Percentiles rank a stretch among this genome's conserved stretches.
phyloP scores from a whole-genome alignment of 2,113 vertebrate species.

The Anas platyrhynchos region DNA sequence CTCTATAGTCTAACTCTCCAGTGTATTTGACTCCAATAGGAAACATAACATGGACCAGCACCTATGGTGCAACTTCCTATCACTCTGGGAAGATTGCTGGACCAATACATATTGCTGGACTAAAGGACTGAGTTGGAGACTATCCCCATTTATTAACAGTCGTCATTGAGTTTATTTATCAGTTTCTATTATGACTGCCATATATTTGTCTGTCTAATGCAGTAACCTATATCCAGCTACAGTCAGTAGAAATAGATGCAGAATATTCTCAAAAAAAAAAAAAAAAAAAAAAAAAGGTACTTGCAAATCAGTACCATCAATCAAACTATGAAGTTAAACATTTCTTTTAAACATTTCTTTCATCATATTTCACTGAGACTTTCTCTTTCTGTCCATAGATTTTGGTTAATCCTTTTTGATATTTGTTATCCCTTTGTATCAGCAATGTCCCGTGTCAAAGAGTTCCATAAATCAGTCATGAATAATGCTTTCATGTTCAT shows the following conservation, averaged over 20 bases:
- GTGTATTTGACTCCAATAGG: background rate
- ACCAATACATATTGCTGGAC: background rate
- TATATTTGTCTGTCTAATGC: background rate
- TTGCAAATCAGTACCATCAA: background rate
- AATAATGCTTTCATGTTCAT: background rate
- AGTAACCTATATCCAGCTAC: background rate
- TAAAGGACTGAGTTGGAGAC: accelerated
- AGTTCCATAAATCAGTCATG: background rate
- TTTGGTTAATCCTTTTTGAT: background rate
- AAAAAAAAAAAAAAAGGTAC: background rate
- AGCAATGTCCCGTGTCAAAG: background rate
- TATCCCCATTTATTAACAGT: accelerated
- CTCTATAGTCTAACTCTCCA: background rate
- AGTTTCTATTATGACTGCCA: accelerated
- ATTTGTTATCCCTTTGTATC: background rate
- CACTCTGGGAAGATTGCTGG: background rate
- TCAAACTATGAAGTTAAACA: background rate
- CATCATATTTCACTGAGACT: background rate
- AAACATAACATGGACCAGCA: background rate
- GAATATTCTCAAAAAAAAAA: background rate
- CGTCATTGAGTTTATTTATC: background rate
- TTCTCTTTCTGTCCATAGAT: background rate
- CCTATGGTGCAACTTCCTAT: background rate
- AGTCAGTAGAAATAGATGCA: accelerated
- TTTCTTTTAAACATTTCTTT: background rate